Base-by-base conservation (phyloP, 2,113 vertebrate species). In the Paramormyrops kingsleyae region DNA sequence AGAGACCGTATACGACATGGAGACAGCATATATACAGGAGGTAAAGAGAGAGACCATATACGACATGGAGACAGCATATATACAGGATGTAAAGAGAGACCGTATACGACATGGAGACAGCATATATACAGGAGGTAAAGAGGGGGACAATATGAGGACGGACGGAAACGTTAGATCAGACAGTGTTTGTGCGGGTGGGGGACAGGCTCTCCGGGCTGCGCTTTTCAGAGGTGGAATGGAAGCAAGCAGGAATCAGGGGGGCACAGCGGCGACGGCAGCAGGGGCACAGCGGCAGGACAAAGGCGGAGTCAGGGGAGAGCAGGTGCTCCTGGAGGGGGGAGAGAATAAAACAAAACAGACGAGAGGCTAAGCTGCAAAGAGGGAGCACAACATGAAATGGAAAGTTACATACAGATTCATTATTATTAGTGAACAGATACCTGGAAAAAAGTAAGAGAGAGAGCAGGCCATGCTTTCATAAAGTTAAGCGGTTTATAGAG, bases 201-300 rank as follows among this genome's bases (percentile, higher is more conserved):
- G 56, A 49, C 24, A 50, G 59, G 50, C 9, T 94, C 95, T 95
- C 96, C 95, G 96, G 96, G 96, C 96, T 96, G 92, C 88, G 92
- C 87, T 95, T 92, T 83, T 95, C 96, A 96, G 96, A 97, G 97
- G 97, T 97, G 97, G 97, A 97, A 98, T 98, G 97, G 97, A 94
- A 98, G 97, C 96, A 98, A 99, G 98, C 95, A 94, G 95, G 92
- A 93, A 91, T 94, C 95, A 95, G 95, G 96, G 95, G 96, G 96
- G 96, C 96, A 94, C 94, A 95, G 95, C 95, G 97, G 96, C 97
- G 74, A 39, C 27, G 74, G 42, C 97, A 95, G 94, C 96, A 96
- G 96, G 97, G 96, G 80, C 56, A 88, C 85, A 94, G 95, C 96
- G 96, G 96, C 97, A 97, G 97, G 97, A 96, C 92, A 94, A 93